phyloP scores from a whole-genome alignment of 2,113 vertebrate species.

The Melierax canorus region DNA sequence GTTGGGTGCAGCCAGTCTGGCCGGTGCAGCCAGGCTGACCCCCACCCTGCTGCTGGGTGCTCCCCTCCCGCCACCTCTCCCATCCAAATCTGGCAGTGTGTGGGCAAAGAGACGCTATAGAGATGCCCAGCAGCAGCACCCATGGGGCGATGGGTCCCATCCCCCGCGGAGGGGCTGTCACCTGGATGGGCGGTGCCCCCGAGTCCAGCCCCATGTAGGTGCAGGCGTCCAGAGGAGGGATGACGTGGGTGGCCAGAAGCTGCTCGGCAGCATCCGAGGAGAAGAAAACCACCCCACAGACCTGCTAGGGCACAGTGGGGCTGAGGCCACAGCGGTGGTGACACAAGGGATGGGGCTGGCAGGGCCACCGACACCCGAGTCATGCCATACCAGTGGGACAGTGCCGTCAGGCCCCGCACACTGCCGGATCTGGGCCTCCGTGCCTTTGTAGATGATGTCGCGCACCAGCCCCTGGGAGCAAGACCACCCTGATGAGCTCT shows the following conservation, averaged over 20 bases:
- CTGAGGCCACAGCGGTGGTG: background rate
- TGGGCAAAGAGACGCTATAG: background rate
- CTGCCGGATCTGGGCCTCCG: conserved; percentile 72
- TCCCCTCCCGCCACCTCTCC: background rate
- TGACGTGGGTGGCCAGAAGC: conserved; percentile 87
- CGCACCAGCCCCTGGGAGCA: conserved; percentile 74
- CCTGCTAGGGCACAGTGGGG: conserved; percentile 67
- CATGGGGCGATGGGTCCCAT: accelerated
- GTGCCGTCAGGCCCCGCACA: conserved; percentile 77
- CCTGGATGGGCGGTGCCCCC: conserved; percentile 87
- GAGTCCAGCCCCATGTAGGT: conserved; percentile 97
- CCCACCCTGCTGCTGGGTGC: background rate
- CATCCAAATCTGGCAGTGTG: background rate
- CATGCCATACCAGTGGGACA: conserved; percentile 79
- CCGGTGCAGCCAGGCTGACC: background rate
- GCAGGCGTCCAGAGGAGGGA: conserved; percentile 89
- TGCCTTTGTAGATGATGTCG: conserved; percentile 87
- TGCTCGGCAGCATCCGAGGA: conserved; percentile 83
- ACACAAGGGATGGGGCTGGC: accelerated
- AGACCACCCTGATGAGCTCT: background rate
- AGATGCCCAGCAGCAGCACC: background rate
- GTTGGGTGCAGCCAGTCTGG: background rate
- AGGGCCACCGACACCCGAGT: accelerated
- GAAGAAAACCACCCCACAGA: conserved; percentile 91
- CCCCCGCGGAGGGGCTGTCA: background rate